A percentile compares a stretch with the other conserved stretches of the same genome.
These are phyloP conservation scores for Heterotis niloticus DNA, from an alignment of 2,113 vertebrate species.

Conservation along the genomic window DNA sequence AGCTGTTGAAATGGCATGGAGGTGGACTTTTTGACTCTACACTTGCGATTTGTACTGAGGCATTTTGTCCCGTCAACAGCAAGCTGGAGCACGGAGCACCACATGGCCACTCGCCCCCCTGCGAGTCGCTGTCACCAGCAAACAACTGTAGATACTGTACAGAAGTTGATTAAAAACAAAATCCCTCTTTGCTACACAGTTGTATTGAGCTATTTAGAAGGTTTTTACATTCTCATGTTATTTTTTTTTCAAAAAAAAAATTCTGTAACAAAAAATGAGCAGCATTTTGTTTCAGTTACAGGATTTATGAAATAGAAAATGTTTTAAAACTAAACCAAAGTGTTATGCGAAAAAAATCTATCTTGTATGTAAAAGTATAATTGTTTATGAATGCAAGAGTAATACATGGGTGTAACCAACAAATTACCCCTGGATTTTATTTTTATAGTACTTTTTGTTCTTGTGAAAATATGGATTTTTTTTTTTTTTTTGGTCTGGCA, in stretches of 20 bases:
- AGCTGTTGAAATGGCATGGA: constrained; percentile 25
- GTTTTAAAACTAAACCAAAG: constrained; percentile 72
- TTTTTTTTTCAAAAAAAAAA: constrained; percentile 42
- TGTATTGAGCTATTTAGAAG: constrained; percentile 41
- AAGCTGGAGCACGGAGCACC: constrained; percentile 26
- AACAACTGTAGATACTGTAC: constrained; percentile 57
- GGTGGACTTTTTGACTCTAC: neutral
- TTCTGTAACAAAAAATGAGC: constrained; percentile 3
- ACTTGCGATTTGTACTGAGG: neutral
- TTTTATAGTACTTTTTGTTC: constrained; percentile 54
- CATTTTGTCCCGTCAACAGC: constrained; percentile 21
- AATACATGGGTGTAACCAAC: constrained; percentile 54
- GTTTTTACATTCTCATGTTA: constrained; percentile 32
- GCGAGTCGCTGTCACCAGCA: constrained; percentile 53
- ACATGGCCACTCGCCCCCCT: constrained; percentile 34
- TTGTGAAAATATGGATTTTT: constrained; percentile 28
- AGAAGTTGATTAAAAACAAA: constrained; percentile 47
- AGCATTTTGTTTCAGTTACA: constrained; percentile 48
- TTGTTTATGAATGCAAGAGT: constrained; percentile 49
- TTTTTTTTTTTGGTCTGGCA: constrained; percentile 20
- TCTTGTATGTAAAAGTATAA: constrained; percentile 54
- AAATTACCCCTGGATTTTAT: constrained; percentile 50
- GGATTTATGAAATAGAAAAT: constrained; percentile 50
- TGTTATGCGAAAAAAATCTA: constrained; percentile 53
- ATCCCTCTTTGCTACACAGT: constrained; percentile 44